phyloP scores from a whole-genome alignment of 2,797 vertebrate species.

The Sebastes diaconus region DNA sequence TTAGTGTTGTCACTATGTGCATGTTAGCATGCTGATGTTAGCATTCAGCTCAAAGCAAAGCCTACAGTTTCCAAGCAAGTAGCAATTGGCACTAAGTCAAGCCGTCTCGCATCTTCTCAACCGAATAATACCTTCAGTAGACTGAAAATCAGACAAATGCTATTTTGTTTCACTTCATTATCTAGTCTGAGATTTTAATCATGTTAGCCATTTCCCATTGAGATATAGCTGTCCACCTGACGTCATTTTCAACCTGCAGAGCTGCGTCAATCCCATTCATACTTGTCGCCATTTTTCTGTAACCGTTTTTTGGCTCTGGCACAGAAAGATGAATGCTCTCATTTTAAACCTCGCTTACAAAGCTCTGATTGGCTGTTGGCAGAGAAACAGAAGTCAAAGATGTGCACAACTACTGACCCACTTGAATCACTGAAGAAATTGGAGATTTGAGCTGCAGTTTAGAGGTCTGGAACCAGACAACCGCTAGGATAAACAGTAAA shows the following conservation, averaged over 20 bases:
- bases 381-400: neutral
- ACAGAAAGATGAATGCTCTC: neutral
- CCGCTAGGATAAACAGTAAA: constrained; percentile 38
- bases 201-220: neutral
- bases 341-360: neutral
- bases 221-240: neutral
- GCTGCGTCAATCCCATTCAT: neutral
- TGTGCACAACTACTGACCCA: neutral
- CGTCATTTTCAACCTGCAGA: neutral
- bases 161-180: neutral
- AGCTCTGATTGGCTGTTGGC: neutral
- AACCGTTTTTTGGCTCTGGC: neutral
- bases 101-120: neutral
- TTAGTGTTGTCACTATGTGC: too few species aligned
- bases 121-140: neutral
- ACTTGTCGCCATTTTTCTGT: neutral
- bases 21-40: too few species aligned
- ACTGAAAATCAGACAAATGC: neutral
- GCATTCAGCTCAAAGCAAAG: too few species aligned
- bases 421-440: constrained; percentile 6
- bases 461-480: constrained; percentile 35
- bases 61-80: neutral
- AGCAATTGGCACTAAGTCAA: neutral
- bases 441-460: constrained; percentile 27
- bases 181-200: too few species aligned